A percentile compares a stretch with the other conserved stretches of the same genome.
Conservation (phyloP, 2,797 vertebrate genomes). For the Mico argentatus region DNA sequence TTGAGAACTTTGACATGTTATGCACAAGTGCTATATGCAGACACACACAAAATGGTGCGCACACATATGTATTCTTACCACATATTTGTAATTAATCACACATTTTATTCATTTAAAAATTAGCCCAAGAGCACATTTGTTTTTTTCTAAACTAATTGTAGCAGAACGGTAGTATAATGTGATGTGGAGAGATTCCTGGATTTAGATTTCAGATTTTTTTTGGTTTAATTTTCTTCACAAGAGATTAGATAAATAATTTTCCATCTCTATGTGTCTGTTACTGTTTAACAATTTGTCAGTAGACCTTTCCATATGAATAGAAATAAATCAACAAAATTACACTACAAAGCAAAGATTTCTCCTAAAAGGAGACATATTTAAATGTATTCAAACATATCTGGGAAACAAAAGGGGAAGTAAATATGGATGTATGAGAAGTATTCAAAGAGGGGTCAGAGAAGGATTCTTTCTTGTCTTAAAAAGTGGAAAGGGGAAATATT, state of each 20-base stretch:
- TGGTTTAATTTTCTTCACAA: slow-evolving; percentile 5
- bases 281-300: background rate
- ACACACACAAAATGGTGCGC: background rate
- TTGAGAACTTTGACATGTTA: background rate
- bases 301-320: background rate
- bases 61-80: background rate
- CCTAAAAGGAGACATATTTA: background rate
- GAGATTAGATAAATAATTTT: background rate
- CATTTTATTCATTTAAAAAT: background rate
- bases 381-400: background rate
- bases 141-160: background rate
- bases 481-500: background rate
- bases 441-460: background rate
- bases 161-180: background rate
- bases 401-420: background rate
- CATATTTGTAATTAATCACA: background rate
- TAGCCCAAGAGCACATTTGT: background rate
- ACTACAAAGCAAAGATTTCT: background rate
- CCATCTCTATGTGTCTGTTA: background rate
- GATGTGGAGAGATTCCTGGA: background rate
- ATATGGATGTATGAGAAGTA: background rate
- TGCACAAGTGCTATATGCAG: background rate
- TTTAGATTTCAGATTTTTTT: background rate
- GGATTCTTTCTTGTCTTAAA: background rate
- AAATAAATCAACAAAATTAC: slow-evolving; percentile 17